Percentiles rank a stretch among this genome's conserved stretches.
Conservation (phyloP, 2,888 invertebrate species). For the Tribolium freemani region DNA sequence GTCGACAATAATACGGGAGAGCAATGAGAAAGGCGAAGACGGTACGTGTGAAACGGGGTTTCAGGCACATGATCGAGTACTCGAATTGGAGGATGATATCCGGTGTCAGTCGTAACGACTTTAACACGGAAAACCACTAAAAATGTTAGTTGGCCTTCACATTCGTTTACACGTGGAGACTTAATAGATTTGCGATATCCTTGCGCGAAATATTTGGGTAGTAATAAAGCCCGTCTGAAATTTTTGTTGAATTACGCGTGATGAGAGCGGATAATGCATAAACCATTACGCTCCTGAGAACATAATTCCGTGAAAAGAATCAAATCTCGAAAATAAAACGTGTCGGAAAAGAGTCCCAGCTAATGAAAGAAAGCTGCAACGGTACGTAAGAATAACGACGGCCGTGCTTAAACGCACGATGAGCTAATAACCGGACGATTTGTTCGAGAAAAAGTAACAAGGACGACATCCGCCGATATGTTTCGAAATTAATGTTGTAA, state of each 20-base stretch:
- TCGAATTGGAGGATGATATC: conserved; percentile 54
- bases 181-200: conserved; percentile 9
- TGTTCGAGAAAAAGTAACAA: conserved; percentile 39
- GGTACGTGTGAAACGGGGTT: conserved; percentile 41
- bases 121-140: conserved; percentile 59
- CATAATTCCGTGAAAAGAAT: neutral
- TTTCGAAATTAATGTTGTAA: conserved; percentile 8
- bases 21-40: conserved; percentile 35
- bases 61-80: conserved; percentile 55
- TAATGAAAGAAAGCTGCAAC: conserved; percentile 53
- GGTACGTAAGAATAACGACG: conserved; percentile 54
- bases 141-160: conserved; percentile 50
- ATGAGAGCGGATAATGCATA: neutral
- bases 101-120: conserved; percentile 50
- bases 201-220: too few species aligned
- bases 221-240: neutral
- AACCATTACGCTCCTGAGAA: neutral
- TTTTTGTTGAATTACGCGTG: neutral
- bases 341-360: conserved; percentile 49
- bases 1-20: conserved; percentile 31
- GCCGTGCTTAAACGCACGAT: conserved; percentile 50
- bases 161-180: conserved; percentile 28
- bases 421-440: conserved; percentile 47
- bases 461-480: conserved; percentile 20
- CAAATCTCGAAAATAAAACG: conserved; percentile 41